A percentile compares a stretch with the other conserved stretches of the same genome.
Evolutionary conservation across 2,888 invertebrate species (phyloP).

Genomic region (Resseliella maxima): DNA sequence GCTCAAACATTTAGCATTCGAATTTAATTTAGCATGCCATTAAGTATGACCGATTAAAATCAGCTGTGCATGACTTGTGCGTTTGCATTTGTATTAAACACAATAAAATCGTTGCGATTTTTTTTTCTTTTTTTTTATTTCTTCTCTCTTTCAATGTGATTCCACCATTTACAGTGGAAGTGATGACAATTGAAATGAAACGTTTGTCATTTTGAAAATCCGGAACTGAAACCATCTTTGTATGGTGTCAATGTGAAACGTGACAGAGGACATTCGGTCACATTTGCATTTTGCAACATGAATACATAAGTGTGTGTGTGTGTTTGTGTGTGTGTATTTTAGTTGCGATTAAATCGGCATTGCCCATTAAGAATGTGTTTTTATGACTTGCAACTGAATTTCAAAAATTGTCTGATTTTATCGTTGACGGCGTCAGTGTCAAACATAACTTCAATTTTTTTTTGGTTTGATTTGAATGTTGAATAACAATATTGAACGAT

Average conservation of each 20-base stretch:
- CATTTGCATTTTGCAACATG: too few relatives aligned
- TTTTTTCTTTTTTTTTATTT: too few relatives aligned
- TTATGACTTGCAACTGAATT: too few relatives aligned
- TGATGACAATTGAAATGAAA: too few relatives aligned
- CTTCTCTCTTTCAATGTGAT: too few relatives aligned
- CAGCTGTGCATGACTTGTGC: neutral
- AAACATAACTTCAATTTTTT: neutral
- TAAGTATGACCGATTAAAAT: neutral
- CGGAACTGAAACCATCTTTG: too few relatives aligned
- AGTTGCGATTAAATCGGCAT: neutral
- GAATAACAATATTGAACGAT: slow-evolving; percentile 7
- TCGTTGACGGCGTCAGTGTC: neutral
- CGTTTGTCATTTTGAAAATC: too few relatives aligned
- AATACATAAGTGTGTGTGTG: neutral
- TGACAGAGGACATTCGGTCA: too few relatives aligned
- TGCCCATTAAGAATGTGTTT: too few relatives aligned
- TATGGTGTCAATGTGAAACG: neutral
- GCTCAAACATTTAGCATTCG: neutral
- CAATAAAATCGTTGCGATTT: neutral
- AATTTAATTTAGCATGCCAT: neutral
- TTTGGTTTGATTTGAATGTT: slow-evolving; percentile 8
- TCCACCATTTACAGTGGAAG: too few relatives aligned
- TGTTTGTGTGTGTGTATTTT: neutral
- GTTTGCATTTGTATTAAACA: neutral
- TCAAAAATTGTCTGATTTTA: too few relatives aligned